Conservation (phyloP, 2,797 vertebrate genomes). For the Sebastes trivittatus region DNA sequence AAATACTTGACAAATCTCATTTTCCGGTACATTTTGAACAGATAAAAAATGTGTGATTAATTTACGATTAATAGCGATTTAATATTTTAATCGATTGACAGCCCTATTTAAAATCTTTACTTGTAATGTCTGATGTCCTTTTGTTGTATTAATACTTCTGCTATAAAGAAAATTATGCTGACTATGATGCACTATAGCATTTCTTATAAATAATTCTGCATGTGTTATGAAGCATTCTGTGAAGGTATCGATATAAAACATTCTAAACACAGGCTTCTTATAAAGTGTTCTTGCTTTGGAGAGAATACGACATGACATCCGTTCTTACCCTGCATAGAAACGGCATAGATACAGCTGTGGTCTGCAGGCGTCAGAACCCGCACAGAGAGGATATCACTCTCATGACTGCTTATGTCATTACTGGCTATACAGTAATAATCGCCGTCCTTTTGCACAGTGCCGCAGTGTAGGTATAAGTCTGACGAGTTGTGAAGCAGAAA, state of each 20-base stretch:
- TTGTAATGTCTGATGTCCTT: background rate
- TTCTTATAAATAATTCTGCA: background rate
- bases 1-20: no score
- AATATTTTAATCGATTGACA: no score
- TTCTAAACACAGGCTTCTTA: background rate
- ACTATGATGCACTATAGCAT: background rate
- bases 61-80: no score
- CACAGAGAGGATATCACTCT: slow-evolving; percentile 64
- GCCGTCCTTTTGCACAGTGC: slow-evolving; percentile 12
- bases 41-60: no score
- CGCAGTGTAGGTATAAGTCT: slow-evolving; percentile 72
- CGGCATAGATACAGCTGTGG: slow-evolving; percentile 67
- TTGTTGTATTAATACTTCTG: background rate
- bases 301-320: accelerated
- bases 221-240: background rate
- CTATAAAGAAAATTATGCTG: background rate
- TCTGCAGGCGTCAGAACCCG: slow-evolving; percentile 55
- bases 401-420: slow-evolving; percentile 67
- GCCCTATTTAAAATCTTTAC: no score
- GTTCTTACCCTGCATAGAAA: slow-evolving; percentile 66
- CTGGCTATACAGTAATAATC: slow-evolving; percentile 68
- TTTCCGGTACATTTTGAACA: no score
- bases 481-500: slow-evolving; percentile 18
- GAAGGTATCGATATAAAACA: background rate
- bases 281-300: background rate